phyloP scores from a whole-genome alignment of 2,888 invertebrate species.

The Cosmia pyralina region DNA sequence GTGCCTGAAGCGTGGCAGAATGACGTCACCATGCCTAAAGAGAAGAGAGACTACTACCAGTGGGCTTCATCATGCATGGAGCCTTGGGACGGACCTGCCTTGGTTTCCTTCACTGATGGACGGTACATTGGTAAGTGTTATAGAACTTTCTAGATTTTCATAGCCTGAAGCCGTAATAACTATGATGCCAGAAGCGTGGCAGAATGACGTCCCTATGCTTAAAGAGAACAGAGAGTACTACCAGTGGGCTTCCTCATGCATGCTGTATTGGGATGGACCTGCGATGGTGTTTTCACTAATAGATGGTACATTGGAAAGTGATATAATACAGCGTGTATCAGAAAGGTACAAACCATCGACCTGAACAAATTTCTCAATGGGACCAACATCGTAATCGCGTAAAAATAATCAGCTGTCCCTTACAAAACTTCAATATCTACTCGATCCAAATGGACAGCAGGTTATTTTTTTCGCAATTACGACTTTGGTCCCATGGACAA shows the following conservation, averaged over 20 bases:
- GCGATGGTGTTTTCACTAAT: conserved; percentile 98
- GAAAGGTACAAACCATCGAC: no score
- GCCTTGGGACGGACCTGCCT: conserved; percentile 99
- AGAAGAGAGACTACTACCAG: conserved; percentile 98
- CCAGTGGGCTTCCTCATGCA: conserved; percentile 99
- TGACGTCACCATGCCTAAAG: conserved; percentile 96
- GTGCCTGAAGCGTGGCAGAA: conserved; percentile 99
- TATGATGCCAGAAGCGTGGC: neutral
- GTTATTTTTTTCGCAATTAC: no score
- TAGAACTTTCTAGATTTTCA: neutral
- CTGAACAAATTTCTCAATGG: no score
- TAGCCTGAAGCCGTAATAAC: neutral
- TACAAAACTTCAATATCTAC: no score
- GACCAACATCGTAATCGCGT: no score
- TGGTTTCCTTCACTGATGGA: conserved; percentile 99
- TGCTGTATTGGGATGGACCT: conserved; percentile 99
- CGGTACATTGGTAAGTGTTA: conserved; percentile 95
- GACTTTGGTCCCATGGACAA: no score
- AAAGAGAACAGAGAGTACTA: conserved; percentile 94
- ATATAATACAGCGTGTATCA: no score
- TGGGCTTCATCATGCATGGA: conserved; percentile 99
- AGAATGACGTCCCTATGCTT: neutral
- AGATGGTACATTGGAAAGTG: conserved; percentile 96
- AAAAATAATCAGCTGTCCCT: no score
- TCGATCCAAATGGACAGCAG: no score